Evolutionary conservation across 2,888 invertebrate genomes (phyloP).

Genomic region (Tenthredo distinguenda): DNA sequence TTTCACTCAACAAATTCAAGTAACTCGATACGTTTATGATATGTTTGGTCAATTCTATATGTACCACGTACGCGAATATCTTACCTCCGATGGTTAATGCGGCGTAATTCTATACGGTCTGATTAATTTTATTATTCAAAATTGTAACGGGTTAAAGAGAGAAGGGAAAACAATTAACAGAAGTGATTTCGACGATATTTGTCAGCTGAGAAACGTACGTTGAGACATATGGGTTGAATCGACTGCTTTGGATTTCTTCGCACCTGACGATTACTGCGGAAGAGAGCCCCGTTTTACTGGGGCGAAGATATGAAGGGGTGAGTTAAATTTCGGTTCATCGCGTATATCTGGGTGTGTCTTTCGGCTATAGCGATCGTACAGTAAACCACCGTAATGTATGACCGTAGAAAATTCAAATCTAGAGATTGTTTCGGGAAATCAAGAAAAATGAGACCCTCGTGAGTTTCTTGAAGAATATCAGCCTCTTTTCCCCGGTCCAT

Average conservation of each 20-base stretch:
- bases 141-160: not conserved
- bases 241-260: not conserved
- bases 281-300: not conserved
- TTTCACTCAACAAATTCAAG: not conserved
- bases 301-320: not conserved
- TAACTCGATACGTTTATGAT: slow-evolving; percentile 9
- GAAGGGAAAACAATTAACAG: not conserved
- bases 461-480: slow-evolving; percentile 64
- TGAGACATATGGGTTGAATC: not conserved
- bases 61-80: not conserved
- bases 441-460: slow-evolving; percentile 74
- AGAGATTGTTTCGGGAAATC: slow-evolving; percentile 75
- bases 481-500: not conserved
- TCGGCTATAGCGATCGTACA: not conserved
- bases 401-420: slow-evolving; percentile 74
- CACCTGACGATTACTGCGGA: not conserved
- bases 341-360: not conserved
- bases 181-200: not conserved
- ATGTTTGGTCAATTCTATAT: not conserved
- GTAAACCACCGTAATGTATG: slow-evolving; percentile 51
- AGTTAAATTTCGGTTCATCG: not conserved
- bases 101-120: not conserved
- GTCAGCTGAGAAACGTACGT: not conserved
- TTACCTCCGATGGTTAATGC: not conserved
- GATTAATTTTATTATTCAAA: not conserved